Conservation (phyloP, 1,140 invertebrate genomes). For the Lepidurus arcticus region DNA sequence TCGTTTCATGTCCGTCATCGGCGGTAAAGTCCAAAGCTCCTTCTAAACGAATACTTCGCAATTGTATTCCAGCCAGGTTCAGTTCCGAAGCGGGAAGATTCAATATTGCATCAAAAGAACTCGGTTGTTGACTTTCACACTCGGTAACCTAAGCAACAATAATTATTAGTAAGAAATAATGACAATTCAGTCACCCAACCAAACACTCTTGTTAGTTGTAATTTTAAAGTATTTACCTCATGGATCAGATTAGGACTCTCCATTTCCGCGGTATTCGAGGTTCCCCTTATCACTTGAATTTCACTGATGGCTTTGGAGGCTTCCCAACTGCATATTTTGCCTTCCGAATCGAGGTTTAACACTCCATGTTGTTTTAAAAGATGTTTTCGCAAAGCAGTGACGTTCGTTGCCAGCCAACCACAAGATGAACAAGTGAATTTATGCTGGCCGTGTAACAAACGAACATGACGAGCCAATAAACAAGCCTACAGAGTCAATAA, state of each 20-base stretch:
- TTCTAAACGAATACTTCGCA: constrained; percentile 1
- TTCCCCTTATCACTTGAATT: not conserved
- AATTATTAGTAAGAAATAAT: not conserved
- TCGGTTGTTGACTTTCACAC: not conserved
- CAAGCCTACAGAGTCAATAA: not conserved
- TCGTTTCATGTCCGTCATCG: not conserved
- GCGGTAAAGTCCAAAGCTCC: not conserved
- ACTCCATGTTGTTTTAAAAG: not conserved
- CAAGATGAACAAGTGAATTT: not conserved
- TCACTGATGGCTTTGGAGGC: not conserved
- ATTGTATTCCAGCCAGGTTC: not conserved
- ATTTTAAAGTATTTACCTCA: no score
- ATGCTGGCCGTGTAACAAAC: constrained; percentile 5
- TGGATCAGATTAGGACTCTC: no score
- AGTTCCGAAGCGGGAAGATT: not conserved
- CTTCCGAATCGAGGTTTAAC: not conserved
- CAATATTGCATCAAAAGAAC: not conserved
- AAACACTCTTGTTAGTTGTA: no score
- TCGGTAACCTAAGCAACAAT: not conserved
- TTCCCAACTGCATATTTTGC: not conserved
- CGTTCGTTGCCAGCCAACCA: not conserved
- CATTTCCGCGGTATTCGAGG: not conserved
- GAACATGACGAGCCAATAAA: not conserved
- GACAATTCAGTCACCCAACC: not conserved
- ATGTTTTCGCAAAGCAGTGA: constrained; percentile 3